Conservation (phyloP, 2,888 invertebrate genomes). For the Drosophila paramelanica region DNA sequence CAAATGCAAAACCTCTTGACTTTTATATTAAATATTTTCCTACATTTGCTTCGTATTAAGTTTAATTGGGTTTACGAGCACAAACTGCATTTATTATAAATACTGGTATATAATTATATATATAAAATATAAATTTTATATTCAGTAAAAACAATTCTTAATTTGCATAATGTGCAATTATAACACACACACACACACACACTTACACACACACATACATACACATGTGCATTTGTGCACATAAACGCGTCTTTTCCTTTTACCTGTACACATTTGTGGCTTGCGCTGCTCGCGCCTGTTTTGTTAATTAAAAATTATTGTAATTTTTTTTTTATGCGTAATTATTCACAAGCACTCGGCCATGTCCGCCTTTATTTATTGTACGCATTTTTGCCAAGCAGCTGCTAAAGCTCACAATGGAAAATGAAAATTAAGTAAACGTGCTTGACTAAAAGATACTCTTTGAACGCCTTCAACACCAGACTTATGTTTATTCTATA, state of each 20-base stretch:
- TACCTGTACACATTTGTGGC: slow-evolving; percentile 29
- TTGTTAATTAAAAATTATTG: slow-evolving; percentile 79
- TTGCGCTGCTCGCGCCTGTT: slow-evolving; percentile 27
- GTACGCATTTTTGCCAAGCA: slow-evolving; percentile 39
- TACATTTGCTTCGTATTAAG: slow-evolving; percentile 47
- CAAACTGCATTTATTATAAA: slow-evolving; percentile 29
- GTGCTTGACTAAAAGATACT: neutral
- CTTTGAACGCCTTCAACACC: neutral
- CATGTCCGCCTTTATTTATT: slow-evolving; percentile 56
- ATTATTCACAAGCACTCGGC: slow-evolving; percentile 64
- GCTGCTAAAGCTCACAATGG: slow-evolving; percentile 17
- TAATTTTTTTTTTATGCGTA: slow-evolving; percentile 71
- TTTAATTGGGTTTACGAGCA: slow-evolving; percentile 60
- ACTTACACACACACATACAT: slow-evolving; percentile 5
- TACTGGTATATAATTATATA: slow-evolving; percentile 6
- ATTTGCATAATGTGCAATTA: slow-evolving; percentile 76
- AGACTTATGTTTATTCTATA: no score
- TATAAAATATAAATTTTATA: slow-evolving; percentile 6
- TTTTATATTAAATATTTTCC: slow-evolving; percentile 51
- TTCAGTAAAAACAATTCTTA: slow-evolving; percentile 17
- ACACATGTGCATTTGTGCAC: slow-evolving; percentile 2
- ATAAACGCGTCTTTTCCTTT: slow-evolving; percentile 15
- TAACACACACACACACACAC: slow-evolving; percentile 26
- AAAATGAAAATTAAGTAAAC: slow-evolving; percentile 14
- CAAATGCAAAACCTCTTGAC: slow-evolving; percentile 49